Percentiles rank a stretch among this genome's conserved stretches.
phyloP scores from a whole-genome alignment of 2,888 invertebrate genomes.

The Allophyes oxyacanthae region DNA sequence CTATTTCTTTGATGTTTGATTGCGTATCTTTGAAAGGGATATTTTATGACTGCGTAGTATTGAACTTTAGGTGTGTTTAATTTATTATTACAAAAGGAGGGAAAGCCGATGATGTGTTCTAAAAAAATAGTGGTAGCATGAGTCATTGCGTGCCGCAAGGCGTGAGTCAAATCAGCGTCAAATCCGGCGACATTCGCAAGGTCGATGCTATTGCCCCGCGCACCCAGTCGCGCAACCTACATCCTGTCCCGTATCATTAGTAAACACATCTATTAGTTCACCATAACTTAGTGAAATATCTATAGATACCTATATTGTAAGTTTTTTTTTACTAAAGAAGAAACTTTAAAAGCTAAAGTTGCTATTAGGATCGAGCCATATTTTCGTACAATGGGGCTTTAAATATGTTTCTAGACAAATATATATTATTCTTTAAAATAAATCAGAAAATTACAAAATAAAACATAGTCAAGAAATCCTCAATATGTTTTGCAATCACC shows the following conservation, averaged over 20 bases:
- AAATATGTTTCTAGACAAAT: too few species aligned
- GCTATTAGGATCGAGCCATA: too few species aligned
- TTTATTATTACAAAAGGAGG: constrained; percentile 40
- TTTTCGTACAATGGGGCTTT: too few species aligned
- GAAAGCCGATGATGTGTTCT: constrained; percentile 35
- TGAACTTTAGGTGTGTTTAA: constrained; percentile 40
- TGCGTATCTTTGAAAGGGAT: constrained; percentile 63
- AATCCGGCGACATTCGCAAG: constrained; percentile 79
- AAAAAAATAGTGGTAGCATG: constrained; percentile 60
- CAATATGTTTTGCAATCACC: constrained; percentile 34
- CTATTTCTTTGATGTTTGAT: constrained; percentile 76
- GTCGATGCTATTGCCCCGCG: constrained; percentile 73
- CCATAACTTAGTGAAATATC: constrained; percentile 22
- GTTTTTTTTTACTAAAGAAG: too few species aligned
- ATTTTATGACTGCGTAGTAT: constrained; percentile 54
- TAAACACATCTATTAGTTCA: constrained; percentile 44
- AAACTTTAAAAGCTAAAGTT: too few species aligned
- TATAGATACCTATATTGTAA: too few species aligned
- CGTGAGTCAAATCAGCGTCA: constrained; percentile 70
- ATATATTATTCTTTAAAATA: too few species aligned
- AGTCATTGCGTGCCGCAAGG: constrained; percentile 63
- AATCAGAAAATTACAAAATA: too few species aligned
- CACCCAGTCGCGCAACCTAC: constrained; percentile 58
- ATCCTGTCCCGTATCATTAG: constrained; percentile 60
- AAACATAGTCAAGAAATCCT: not conserved